These are phyloP conservation scores for Brachionus rotundiformis DNA, from an alignment of 1,140 invertebrate species.

Conservation along the genomic window DNA sequence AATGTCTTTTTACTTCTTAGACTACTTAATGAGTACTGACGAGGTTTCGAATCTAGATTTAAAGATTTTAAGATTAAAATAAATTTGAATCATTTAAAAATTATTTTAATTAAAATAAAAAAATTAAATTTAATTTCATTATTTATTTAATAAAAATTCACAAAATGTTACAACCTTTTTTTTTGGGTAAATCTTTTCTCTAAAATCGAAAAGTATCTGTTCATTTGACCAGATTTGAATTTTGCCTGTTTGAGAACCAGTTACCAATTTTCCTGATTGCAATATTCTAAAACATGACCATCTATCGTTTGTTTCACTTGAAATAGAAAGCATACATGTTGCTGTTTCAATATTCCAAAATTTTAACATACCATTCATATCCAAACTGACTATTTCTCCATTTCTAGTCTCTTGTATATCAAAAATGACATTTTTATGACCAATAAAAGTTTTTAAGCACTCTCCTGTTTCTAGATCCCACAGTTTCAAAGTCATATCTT, in stretches of 20 bases:
- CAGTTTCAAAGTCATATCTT: not conserved
- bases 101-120: too few species aligned
- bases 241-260: too few species aligned
- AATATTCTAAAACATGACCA: not conserved
- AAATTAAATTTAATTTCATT: too few species aligned
- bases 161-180: too few species aligned
- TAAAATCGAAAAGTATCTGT: not conserved
- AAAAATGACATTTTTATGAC: not conserved
- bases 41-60: too few species aligned
- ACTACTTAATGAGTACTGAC: too few species aligned
- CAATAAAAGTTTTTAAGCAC: not conserved
- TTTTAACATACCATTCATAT: not conserved
- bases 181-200: too few species aligned
- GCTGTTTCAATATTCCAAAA: not conserved
- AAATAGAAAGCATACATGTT: not conserved
- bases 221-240: not conserved
- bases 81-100: too few species aligned
- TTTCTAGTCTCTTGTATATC: not conserved
- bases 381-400: not conserved
- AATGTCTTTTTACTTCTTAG: too few species aligned
- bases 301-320: not conserved
- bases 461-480: not conserved
- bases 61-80: too few species aligned
- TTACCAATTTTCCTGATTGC: too few species aligned
- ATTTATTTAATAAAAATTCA: too few species aligned